A percentile compares a stretch with the other conserved stretches of the same genome.
These are phyloP conservation scores for Acrocephalus scirpaceus DNA, from an alignment of 2,797 vertebrate species.

Conservation along the genomic window DNA sequence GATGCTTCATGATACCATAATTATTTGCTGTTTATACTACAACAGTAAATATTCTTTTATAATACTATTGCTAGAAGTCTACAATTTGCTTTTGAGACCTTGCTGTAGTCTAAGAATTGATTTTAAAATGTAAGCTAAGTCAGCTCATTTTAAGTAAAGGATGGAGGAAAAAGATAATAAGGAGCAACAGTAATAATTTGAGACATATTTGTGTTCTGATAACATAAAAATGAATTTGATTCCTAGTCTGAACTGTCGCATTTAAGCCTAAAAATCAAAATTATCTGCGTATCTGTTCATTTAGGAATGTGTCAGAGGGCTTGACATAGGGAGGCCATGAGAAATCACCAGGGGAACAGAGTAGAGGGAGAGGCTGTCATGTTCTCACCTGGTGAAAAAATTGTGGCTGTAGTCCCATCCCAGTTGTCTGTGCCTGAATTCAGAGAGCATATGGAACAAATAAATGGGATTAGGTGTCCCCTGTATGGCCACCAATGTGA, in stretches of 20 bases:
- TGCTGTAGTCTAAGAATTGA: neutral
- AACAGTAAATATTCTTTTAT: neutral
- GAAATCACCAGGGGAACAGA: neutral
- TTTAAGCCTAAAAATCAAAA: conserved; percentile 23
- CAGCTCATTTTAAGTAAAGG: conserved; percentile 16
- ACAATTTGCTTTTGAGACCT: neutral
- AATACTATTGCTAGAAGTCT: conserved; percentile 28
- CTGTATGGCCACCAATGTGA: neutral
- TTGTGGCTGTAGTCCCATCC: neutral
- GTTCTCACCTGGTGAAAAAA: neutral
- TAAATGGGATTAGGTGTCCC: neutral
- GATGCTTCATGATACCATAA: neutral
- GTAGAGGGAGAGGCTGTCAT: neutral
- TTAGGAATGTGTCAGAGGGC: neutral
- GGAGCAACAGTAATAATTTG: neutral
- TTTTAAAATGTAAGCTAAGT: conserved; percentile 40
- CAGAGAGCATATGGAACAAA: neutral
- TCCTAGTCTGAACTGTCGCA: neutral
- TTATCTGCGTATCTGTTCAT: neutral
- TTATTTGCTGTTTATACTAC: neutral
- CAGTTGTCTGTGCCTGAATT: neutral
- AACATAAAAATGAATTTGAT: conserved; percentile 27
- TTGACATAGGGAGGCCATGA: neutral
- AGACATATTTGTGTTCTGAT: conserved; percentile 1
- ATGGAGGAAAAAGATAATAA: neutral